Conservation (phyloP, 2,113 vertebrate genomes). For the Kryptolebias marmoratus region DNA sequence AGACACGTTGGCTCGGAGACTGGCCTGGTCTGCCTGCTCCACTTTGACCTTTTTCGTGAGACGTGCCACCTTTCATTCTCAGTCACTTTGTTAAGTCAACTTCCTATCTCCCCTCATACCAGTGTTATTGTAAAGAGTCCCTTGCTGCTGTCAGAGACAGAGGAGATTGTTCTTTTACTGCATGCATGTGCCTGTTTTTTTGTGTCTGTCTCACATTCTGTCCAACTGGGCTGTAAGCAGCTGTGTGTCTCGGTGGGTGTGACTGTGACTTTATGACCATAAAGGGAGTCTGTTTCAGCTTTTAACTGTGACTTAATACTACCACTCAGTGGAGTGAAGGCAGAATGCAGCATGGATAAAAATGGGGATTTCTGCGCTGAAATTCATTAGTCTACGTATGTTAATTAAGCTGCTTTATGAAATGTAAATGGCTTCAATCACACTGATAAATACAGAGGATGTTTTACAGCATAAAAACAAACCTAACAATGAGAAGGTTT, state of each 20-base stretch:
- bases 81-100: constrained; percentile 74
- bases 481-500: no score
- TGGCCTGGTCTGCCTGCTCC: constrained; percentile 47
- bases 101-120: constrained; percentile 69
- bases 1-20: constrained; percentile 44
- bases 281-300: background rate
- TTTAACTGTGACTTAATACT: constrained; percentile 64
- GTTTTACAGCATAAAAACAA: no score
- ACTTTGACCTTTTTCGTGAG: constrained; percentile 70
- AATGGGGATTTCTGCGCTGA: background rate
- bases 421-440: background rate
- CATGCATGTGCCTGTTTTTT: constrained; percentile 16
- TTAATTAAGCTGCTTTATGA: constrained; percentile 18
- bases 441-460: background rate
- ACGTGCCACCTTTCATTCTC: constrained; percentile 73
- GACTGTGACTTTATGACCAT: constrained; percentile 8
- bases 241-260: constrained; percentile 8
- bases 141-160: constrained; percentile 70
- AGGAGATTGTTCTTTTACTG: constrained; percentile 58
- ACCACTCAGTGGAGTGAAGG: constrained; percentile 72
- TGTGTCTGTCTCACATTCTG: constrained; percentile 22
- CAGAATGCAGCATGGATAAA: constrained; percentile 59
- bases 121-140: constrained; percentile 74
- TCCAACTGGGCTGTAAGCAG: background rate
- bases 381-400: constrained; percentile 14